Percentiles rank a stretch among this genome's conserved stretches.
Conservation (phyloP, 2,797 vertebrate genomes). For the Eulemur coronatus region DNA sequence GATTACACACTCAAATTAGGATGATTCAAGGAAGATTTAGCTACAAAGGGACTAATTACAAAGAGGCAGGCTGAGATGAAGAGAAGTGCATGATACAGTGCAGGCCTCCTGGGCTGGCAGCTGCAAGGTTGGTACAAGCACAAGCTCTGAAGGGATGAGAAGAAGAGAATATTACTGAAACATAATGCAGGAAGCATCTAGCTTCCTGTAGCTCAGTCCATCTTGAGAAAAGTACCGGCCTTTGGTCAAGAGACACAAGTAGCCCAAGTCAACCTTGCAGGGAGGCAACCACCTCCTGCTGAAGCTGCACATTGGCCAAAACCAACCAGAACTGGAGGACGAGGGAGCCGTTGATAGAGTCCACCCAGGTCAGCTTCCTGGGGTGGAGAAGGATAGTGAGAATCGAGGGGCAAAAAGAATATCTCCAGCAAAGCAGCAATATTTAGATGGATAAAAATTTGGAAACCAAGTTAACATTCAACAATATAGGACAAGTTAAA, state of each 20-base stretch:
- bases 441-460: neutral
- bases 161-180: neutral
- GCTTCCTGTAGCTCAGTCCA: too few species aligned
- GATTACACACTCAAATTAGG: neutral
- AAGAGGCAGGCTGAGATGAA: neutral
- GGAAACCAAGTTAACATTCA: neutral
- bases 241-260: neutral
- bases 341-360: neutral
- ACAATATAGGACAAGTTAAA: neutral
- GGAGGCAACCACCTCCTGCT: neutral
- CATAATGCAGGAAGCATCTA: neutral
- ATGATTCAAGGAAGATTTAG: neutral
- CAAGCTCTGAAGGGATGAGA: neutral
- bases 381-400: neutral
- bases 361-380: neutral
- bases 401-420: neutral
- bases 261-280: neutral
- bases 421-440: neutral
- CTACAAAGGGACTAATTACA: neutral
- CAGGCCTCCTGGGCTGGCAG: neutral
- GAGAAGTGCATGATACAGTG: neutral
- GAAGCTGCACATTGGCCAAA: neutral
- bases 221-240: neutral
- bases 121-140: neutral
- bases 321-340: neutral